Evolutionary conservation across 1,140 invertebrate genomes (phyloP).

Genomic region (Caenorhabditis remanei): DNA sequence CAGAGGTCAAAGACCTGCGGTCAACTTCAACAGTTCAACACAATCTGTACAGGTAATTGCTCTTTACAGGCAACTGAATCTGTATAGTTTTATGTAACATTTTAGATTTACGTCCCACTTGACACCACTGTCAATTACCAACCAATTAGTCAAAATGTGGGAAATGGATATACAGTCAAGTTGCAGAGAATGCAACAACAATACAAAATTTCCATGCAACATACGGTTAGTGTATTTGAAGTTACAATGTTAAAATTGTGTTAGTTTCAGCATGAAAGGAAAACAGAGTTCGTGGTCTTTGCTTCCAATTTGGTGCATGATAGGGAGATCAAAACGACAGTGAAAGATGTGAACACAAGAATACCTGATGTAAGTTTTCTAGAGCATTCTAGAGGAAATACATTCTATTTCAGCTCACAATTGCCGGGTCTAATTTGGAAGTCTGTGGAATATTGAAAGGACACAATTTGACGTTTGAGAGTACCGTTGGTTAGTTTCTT

Average conservation of each 20-base stretch:
- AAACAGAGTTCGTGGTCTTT: conserved; percentile 53
- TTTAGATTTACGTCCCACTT: conserved; percentile 43
- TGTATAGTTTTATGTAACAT: not conserved
- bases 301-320: conserved; percentile 33
- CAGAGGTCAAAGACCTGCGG: not conserved
- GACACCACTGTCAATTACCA: conserved; percentile 52
- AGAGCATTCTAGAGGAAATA: no score
- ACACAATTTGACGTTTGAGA: conserved; percentile 49
- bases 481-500: not conserved
- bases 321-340: conserved; percentile 54
- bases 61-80: not conserved
- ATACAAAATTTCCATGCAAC: conserved; percentile 50
- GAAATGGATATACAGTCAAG: conserved; percentile 40
- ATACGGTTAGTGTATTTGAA: not conserved
- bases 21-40: not conserved
- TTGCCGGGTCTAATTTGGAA: conserved; percentile 60
- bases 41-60: conserved; percentile 19
- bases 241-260: not conserved
- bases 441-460: conserved; percentile 53
- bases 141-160: conserved; percentile 14
- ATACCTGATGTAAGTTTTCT: conserved; percentile 47
- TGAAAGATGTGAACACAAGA: conserved; percentile 45
- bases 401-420: not conserved
- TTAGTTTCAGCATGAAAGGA: conserved; percentile 49
- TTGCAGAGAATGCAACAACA: conserved; percentile 58